phyloP scores from a whole-genome alignment of 1,140 invertebrate genomes.

The Gryllus bimaculatus region DNA sequence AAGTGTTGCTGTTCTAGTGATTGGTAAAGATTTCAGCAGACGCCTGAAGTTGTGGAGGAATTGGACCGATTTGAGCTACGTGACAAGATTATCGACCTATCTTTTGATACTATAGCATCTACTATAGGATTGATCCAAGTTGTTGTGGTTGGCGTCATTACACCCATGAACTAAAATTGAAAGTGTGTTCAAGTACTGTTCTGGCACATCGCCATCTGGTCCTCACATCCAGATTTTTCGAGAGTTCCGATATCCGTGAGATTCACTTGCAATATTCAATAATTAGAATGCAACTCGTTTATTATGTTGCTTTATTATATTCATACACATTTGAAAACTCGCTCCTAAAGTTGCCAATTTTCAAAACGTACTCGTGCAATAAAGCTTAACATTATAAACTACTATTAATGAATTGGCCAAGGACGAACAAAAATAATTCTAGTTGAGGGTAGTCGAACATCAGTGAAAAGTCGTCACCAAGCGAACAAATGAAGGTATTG shows the following conservation, averaged over 20 bases:
- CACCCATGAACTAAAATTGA: conserved; percentile 15
- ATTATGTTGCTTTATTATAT: too few species aligned
- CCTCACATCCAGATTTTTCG: conserved; percentile 20
- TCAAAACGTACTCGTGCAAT: too few species aligned
- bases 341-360: too few species aligned
- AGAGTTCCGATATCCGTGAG: neutral
- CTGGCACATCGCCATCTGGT: conserved; percentile 14
- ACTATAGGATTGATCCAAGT: conserved; percentile 20
- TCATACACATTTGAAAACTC: too few species aligned
- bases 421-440: neutral
- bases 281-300: too few species aligned
- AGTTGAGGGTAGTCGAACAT: neutral
- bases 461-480: neutral
- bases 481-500: conserved; percentile 11
- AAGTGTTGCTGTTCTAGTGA: neutral
- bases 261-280: too few species aligned
- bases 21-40: conserved; percentile 12
- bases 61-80: conserved; percentile 19
- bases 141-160: conserved; percentile 17
- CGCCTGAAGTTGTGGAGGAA: conserved; percentile 16
- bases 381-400: too few species aligned
- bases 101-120: conserved; percentile 18
- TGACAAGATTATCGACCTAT: conserved; percentile 15
- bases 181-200: conserved; percentile 8
- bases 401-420: neutral